A percentile compares a stretch with the other conserved stretches of the same genome.
phyloP scores from a whole-genome alignment of 2,888 invertebrate species.

The Rhingia rostrata region DNA sequence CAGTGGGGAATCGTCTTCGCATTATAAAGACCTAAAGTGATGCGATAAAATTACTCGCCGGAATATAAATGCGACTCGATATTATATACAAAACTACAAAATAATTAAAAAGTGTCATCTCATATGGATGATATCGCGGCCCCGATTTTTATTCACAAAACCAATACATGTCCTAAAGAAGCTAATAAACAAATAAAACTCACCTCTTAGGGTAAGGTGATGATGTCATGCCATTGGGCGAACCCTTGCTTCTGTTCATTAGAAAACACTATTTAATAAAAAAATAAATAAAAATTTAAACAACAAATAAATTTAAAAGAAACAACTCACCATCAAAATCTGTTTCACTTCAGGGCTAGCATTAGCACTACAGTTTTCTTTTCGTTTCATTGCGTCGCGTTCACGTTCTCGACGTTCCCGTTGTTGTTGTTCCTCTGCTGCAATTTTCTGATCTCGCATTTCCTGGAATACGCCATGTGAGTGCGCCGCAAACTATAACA shows the following conservation, averaged over 20 bases:
- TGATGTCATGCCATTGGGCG: constrained; percentile 87
- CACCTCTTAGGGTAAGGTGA: constrained; percentile 91
- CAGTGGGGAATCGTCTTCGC: too few relatives aligned
- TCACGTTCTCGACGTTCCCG: constrained; percentile 90
- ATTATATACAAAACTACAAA: too few relatives aligned
- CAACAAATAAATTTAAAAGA: background rate
- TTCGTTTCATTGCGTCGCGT: constrained; percentile 94
- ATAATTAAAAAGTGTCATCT: too few relatives aligned
- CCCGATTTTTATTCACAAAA: too few relatives aligned
- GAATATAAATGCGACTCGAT: too few relatives aligned
- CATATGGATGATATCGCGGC: too few relatives aligned
- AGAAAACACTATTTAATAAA: constrained; percentile 87
- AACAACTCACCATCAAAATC: constrained; percentile 89
- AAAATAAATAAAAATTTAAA: constrained; percentile 12
- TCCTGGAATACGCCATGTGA: constrained; percentile 85
- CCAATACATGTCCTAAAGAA: too few relatives aligned
- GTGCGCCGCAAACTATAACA: constrained; percentile 83
- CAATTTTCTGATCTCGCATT: constrained; percentile 95
- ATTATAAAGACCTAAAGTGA: too few relatives aligned
- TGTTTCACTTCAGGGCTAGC: constrained; percentile 98
- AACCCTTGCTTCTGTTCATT: constrained; percentile 91
- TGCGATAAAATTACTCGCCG: too few relatives aligned
- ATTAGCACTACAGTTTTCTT: constrained; percentile 97
- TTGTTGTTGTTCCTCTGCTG: constrained; percentile 90
- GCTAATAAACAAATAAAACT: constrained; percentile 75